Evolutionary conservation across 2,113 vertebrate species (phyloP), one percentile per base, ranked within the genome.

Genomic region (Phalacrocorax aristotelis): DNA sequence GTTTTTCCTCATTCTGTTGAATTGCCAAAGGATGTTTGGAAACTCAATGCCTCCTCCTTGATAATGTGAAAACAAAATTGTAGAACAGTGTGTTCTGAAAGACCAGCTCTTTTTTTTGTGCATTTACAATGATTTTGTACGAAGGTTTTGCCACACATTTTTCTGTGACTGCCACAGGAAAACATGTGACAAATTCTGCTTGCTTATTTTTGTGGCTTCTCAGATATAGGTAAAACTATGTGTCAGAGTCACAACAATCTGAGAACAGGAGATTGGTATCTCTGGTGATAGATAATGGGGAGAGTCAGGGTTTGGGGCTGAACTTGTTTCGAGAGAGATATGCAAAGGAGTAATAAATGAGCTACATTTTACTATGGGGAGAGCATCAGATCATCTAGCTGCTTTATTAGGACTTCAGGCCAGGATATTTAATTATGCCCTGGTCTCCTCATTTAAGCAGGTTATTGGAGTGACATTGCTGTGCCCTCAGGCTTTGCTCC

Each of bases 381-480:
- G 15, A 85, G 32, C 87, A 89, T 86, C 85, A 93, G 70, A 52
- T 87, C 57, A 94, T 83, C 66, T 81, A 94, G 80, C 87, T 96
- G 93, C 89, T 92, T 65, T 68, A 54, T 85, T 75, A 96, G 80
- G 55, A 93, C 83, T 87, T 68, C 68, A 91, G 92, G 38, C 71
- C 75, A 97, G 93, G 90, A 85, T 87, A 77, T 94, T 97, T 96
- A 92, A 96, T 94, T 95, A 83, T 68, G 79, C 30, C 48, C 48
- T 87, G 75, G 48, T 55, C 51, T 88, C 60, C 74, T 95, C 44
- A 52, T 96, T 85, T 92, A 95, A 95, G 91, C 55, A 94, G 85
- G 93, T 97, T 96, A 95, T 93, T 83, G 68, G 87, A 95, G 74
- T 92, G 85, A 85, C 96, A 75, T 62, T 88, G 38, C 57, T 69